Evolutionary conservation across 2,888 invertebrate genomes (phyloP).

Genomic region (Lepidonotus clava): DNA sequence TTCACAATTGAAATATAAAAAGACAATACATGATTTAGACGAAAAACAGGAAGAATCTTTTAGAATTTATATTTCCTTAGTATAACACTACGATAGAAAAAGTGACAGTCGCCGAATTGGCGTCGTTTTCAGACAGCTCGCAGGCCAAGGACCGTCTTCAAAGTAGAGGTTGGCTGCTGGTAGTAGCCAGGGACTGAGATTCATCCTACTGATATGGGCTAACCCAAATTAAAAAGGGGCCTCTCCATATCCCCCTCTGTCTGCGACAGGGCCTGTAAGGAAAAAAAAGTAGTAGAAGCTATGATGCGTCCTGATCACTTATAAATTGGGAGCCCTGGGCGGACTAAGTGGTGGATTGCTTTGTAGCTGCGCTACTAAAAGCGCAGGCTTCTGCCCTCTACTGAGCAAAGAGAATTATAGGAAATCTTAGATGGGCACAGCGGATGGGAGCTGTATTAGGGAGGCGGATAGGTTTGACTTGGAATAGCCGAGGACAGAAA

Average conservation of each 20-base stretch:
- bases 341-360: not conserved
- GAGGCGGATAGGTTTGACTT: no score
- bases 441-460: not conserved
- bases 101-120: no score
- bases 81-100: no score
- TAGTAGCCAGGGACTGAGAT: not conserved
- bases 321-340: not conserved
- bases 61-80: no score
- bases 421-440: not conserved
- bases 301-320: no score
- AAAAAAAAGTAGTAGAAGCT: no score
- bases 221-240: not conserved
- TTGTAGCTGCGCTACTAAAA: not conserved
- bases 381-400: not conserved
- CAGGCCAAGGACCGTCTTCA: not conserved
- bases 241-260: not conserved
- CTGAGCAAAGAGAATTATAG: constrained; percentile 7
- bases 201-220: not conserved
- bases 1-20: no score
- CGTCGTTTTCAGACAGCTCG: not conserved
- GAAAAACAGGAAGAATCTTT: no score
- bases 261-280: not conserved
- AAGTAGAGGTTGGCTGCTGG: not conserved
- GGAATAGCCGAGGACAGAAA: no score
- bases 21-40: no score